Evolutionary conservation across 2,113 vertebrate genomes (phyloP).

Genomic region (Cyanoliseus patagonus): DNA sequence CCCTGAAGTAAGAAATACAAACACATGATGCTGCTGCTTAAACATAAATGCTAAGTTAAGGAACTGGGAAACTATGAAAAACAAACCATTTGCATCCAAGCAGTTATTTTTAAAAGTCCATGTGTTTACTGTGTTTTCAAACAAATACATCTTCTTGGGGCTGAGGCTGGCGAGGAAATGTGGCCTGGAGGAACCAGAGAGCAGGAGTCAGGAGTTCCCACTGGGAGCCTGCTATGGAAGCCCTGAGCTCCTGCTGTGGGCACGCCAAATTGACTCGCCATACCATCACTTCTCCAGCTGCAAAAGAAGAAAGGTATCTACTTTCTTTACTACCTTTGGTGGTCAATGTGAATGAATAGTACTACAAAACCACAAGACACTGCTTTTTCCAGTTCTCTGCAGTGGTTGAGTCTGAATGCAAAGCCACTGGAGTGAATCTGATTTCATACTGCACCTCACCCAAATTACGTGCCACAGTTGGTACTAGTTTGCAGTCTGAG

Average conservation of each 20-base stretch:
- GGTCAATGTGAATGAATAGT: neutral
- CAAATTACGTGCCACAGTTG: neutral
- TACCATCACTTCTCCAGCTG: neutral
- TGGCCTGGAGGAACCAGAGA: neutral
- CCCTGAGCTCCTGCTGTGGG: neutral
- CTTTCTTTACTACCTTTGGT: neutral
- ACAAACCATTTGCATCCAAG: slow-evolving; percentile 39
- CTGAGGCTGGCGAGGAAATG: neutral
- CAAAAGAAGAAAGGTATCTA: neutral
- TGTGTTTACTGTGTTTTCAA: slow-evolving; percentile 34
- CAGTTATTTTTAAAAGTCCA: slow-evolving; percentile 38
- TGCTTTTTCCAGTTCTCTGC: neutral
- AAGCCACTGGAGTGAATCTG: neutral
- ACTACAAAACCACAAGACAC: neutral
- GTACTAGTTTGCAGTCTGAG: neutral
- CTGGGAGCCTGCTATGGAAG: accelerated
- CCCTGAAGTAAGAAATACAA: slow-evolving; percentile 33
- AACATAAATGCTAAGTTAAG: neutral
- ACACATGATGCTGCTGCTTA: slow-evolving; percentile 32
- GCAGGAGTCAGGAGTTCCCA: neutral
- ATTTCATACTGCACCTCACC: neutral
- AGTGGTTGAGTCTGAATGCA: neutral
- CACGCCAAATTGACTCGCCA: accelerated
- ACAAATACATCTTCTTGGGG: neutral
- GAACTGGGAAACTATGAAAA: slow-evolving; percentile 40